Evolutionary conservation across 1,140 invertebrate species (phyloP).

Genomic region (Drosophila auraria): DNA sequence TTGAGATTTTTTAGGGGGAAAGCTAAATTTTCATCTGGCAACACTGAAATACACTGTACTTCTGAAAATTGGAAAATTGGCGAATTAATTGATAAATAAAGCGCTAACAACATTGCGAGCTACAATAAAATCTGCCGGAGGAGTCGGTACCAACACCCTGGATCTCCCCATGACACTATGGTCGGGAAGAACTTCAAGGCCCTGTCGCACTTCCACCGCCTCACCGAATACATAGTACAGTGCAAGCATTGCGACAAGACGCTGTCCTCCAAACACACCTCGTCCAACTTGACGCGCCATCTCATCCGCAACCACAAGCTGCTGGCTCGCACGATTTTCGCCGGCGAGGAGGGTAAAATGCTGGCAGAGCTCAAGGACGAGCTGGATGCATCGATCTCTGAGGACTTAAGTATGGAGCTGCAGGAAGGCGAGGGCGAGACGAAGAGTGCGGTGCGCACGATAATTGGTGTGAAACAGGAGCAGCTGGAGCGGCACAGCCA

Average conservation of each 20-base stretch:
- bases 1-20: too few relatives aligned
- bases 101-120: conserved; percentile 8
- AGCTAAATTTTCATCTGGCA: too few relatives aligned
- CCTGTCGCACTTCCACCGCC: conserved; percentile 67
- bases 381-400: conserved; percentile 56
- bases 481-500: conserved; percentile 40
- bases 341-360: conserved; percentile 72
- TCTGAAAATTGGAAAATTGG: conserved; percentile 11
- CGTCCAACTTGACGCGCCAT: conserved; percentile 74
- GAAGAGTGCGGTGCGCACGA: conserved; percentile 64
- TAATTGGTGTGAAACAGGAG: conserved; percentile 54
- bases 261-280: conserved; percentile 74
- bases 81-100: conserved; percentile 18
- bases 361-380: conserved; percentile 67
- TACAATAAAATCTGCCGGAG: conserved; percentile 5
- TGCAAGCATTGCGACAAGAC: conserved; percentile 79
- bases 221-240: conserved; percentile 73
- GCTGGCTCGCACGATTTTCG: conserved; percentile 61
- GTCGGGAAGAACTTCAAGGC: conserved; percentile 74
- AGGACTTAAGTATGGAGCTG: conserved; percentile 55
- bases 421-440: conserved; percentile 62
- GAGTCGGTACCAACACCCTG: conserved; percentile 3
- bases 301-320: conserved; percentile 70
- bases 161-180: conserved; percentile 47
- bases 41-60: conserved; percentile 15